Evolutionary conservation across 2,113 vertebrate species (phyloP), one percentile per base, ranked within the genome.

Genomic region (Nycticebus coucang): DNA sequence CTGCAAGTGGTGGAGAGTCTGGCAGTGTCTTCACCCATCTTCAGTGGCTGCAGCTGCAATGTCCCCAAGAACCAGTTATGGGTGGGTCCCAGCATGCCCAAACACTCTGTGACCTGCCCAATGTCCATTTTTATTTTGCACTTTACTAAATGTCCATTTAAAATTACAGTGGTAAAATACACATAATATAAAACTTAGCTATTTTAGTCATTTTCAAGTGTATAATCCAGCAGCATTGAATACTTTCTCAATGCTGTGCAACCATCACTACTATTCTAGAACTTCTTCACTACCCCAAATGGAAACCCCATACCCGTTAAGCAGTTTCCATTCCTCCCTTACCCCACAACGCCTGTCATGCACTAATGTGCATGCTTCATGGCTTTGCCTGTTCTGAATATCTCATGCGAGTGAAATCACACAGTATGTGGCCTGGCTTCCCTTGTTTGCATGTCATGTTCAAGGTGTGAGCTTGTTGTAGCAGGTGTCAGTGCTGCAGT

Each of bases 31-130:
- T 1, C 13, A 77, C 28, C n/a, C 2, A 7, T 50, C 83, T 35
- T 6, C 0, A 7, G 2, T 6, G 72, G 62, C 60, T 15, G 13
- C 4, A 19, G 35, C 0, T 0, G 45, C 45, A 28, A 3, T 0
- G 17, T 80, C 19, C 24, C 41, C 30, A 0, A 0, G 4, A 26
- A 5, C 26, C 21, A 10, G 30, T 12, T 17, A 30, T n/a, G 4
- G 77, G 12, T 57, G 28, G 22, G 5, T 68, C 17, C 24, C 50
- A 6, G 30, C 12, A 30, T 22, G 19, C 75, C n/a, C 11, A 18
- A 10, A 12, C 4, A 8, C 14, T 64, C 69, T 74, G 7, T 0
- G 0, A 14, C 26, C 55, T 87, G 53, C 33, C 41, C n/a, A 53
- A 21, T 13, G 37, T 55, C 21, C 24, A 15, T 30, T 53, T 55